These are phyloP conservation scores for Ploceus nigricollis DNA, from an alignment of 2,113 vertebrate genomes.

Conservation along the genomic window DNA sequence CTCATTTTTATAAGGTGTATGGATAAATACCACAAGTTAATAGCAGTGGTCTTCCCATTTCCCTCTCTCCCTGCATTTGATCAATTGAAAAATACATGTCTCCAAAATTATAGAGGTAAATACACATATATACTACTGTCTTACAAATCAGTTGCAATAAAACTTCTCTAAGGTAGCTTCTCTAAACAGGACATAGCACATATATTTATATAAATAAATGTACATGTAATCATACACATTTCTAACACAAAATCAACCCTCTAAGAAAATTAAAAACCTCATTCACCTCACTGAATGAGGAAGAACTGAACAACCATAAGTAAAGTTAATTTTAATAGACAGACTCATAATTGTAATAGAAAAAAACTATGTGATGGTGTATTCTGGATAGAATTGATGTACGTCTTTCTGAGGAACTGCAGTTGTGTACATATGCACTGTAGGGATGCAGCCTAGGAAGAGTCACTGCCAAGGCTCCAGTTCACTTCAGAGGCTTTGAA, in stretches of 20 bases:
- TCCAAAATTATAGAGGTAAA: background rate
- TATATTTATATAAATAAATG: background rate
- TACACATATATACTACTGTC: background rate
- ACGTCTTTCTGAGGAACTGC: background rate
- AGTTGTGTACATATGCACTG: background rate
- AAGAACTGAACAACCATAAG: background rate
- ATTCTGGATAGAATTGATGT: background rate
- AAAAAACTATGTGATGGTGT: accelerated
- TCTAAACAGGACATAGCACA: background rate
- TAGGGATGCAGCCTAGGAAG: background rate
- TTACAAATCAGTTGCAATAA: background rate
- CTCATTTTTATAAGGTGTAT: background rate
- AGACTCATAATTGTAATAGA: background rate
- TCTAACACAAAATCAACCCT: background rate
- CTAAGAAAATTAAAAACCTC: background rate
- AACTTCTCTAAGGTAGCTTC: background rate
- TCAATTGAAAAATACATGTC: background rate
- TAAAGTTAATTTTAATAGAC: background rate
- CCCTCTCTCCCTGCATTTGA: background rate
- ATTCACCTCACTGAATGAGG: background rate
- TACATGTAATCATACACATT: background rate
- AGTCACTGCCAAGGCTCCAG: background rate
- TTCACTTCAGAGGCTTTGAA: background rate
- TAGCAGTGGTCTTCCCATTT: background rate
- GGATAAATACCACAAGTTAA: background rate